Evolutionary conservation across 2,888 invertebrate genomes (phyloP).

Genomic region (Melikaiella ostensackeni): DNA sequence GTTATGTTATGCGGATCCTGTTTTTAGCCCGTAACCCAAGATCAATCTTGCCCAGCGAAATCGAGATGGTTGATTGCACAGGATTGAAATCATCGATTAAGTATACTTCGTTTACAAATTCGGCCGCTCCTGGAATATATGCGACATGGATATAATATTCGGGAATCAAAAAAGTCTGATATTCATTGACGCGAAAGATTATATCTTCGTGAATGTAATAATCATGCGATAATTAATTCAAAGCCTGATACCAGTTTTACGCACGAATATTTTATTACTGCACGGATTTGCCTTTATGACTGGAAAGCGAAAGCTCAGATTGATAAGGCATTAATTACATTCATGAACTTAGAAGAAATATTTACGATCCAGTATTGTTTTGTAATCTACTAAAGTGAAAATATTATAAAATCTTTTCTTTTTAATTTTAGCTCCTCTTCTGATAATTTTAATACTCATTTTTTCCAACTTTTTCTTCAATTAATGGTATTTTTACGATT

Average conservation of each 20-base stretch:
- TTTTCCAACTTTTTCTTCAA: background rate
- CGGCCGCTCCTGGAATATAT: constrained; percentile 27
- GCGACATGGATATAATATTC: constrained; percentile 10
- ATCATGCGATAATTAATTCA: constrained; percentile 17
- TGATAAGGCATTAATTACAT: background rate
- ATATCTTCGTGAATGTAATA: background rate
- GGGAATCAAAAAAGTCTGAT: constrained; percentile 32
- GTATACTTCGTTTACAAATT: constrained; percentile 38
- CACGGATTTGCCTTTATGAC: background rate
- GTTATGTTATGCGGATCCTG: constrained; percentile 36
- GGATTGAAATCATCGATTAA: constrained; percentile 34
- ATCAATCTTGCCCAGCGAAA: constrained; percentile 33
- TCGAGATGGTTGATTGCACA: constrained; percentile 37
- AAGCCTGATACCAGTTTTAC: background rate
- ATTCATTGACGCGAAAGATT: constrained; percentile 6
- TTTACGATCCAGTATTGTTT: no score
- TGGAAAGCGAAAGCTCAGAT: background rate
- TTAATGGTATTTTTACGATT: background rate
- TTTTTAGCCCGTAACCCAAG: constrained; percentile 37
- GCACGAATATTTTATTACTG: background rate
- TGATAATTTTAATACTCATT: background rate
- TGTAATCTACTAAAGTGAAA: no score
- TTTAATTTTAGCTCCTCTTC: background rate
- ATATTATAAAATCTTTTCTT: background rate
- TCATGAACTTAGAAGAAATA: background rate